A percentile compares a stretch with the other conserved stretches of the same genome.
Evolutionary conservation across 2,797 vertebrate genomes (phyloP).

Genomic region (Dicrostonyx torquatus): DNA sequence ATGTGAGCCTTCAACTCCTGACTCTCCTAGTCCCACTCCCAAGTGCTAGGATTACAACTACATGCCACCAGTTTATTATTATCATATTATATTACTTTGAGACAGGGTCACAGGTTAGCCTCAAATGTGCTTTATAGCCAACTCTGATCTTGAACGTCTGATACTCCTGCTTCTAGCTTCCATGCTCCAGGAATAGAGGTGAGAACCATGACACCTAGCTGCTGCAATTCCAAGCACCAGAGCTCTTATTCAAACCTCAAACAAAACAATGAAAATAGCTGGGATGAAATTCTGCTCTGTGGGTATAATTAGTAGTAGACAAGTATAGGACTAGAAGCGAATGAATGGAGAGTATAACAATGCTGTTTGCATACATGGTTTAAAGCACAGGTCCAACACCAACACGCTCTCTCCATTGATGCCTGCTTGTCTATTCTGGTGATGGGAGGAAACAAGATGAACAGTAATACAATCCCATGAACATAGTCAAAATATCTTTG

Average conservation of each 20-base stretch:
- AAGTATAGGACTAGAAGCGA: neutral
- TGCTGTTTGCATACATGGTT: neutral
- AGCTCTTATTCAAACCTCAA: conserved; percentile 32
- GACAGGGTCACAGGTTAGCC: neutral
- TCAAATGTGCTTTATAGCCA: neutral
- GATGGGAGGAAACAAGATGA: conserved; percentile 7
- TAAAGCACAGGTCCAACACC: neutral
- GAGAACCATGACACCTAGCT: neutral
- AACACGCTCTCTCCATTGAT: neutral
- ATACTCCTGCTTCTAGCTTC: too few species aligned
- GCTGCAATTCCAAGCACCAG: conserved; percentile 15
- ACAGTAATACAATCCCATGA: conserved; percentile 7
- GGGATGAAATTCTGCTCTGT: neutral
- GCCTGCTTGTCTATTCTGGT: neutral
- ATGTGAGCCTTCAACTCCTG: neutral
- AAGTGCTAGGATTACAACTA: neutral
- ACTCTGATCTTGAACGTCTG: neutral
- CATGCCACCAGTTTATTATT: neutral
- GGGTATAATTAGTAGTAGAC: neutral
- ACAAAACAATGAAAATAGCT: neutral
- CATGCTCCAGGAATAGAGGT: neutral
- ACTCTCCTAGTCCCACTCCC: neutral
- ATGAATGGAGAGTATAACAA: neutral
- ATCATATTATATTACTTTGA: neutral
- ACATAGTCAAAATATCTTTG: conserved; percentile 13